Evolutionary conservation across 2,113 vertebrate genomes (phyloP).

Genomic region (Myodes glareolus): DNA sequence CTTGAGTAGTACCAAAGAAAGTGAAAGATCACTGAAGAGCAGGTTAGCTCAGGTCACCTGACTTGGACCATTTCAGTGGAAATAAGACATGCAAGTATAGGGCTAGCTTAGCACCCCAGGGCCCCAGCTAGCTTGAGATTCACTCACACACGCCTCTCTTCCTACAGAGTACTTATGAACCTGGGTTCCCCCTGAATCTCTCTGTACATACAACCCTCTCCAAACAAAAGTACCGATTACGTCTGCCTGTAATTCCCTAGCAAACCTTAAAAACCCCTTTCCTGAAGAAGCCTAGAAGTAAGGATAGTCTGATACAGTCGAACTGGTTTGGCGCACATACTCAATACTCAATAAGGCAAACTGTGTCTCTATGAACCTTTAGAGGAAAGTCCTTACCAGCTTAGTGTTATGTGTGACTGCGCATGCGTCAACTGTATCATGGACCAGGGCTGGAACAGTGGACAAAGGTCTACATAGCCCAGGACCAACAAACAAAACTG

Average conservation of each 20-base stretch:
- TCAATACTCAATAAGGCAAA: neutral
- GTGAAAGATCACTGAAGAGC: neutral
- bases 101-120: neutral
- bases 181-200: neutral
- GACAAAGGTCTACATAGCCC: neutral
- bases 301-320: neutral
- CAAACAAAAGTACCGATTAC: neutral
- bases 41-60: neutral
- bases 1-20: neutral
- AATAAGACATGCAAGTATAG: neutral
- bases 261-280: neutral
- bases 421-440: neutral
- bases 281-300: neutral
- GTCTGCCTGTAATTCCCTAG: neutral
- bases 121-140: neutral
- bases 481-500: neutral
- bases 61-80: neutral
- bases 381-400: neutral
- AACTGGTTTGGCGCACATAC: neutral
- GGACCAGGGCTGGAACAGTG: too few relatives aligned
- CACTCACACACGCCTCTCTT: neutral
- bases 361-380: neutral
- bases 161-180: neutral
- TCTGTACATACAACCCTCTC: neutral
- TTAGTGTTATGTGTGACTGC: neutral